phyloP scores from a whole-genome alignment of 2,888 invertebrate species.

The Enchytraeus crypticus region DNA sequence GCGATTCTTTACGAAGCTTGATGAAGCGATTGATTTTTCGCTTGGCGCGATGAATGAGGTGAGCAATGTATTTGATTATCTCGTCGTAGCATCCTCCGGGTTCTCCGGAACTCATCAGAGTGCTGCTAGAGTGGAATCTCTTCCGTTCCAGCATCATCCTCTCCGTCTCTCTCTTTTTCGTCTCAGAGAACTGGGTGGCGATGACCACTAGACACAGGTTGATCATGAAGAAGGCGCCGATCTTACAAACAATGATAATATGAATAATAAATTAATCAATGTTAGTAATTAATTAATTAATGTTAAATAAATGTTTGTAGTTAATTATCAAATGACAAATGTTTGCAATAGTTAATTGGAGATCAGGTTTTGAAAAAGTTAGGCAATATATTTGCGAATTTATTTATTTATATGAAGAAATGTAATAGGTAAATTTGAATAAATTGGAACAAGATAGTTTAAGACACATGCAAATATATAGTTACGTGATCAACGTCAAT shows the following conservation, averaged over 20 bases:
- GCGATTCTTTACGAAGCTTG: constrained; percentile 15
- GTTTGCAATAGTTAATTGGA: too few relatives aligned
- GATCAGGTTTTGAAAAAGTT: too few relatives aligned
- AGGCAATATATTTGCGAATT: too few relatives aligned
- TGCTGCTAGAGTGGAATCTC: constrained; percentile 82
- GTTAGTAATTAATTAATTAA: not conserved
- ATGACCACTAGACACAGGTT: constrained; percentile 99
- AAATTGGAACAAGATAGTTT: too few relatives aligned
- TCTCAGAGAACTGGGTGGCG: constrained; percentile 98
- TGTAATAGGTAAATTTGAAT: too few relatives aligned
- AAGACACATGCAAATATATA: too few relatives aligned
- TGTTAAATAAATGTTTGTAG: not conserved
- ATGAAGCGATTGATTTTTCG: constrained; percentile 54
- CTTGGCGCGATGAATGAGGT: constrained; percentile 80
- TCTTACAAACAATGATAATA: constrained; percentile 56
- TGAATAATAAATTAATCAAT: not conserved
- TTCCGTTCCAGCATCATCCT: constrained; percentile 93
- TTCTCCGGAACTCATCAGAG: constrained; percentile 67
- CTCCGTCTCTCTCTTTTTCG: constrained; percentile 98
- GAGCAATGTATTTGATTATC: constrained; percentile 92
- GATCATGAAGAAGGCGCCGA: constrained; percentile 99
- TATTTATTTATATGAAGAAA: too few relatives aligned
- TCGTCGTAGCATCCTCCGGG: constrained; percentile 95
- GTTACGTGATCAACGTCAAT: too few relatives aligned
- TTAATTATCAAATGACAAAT: too few relatives aligned